Evolutionary conservation across 2,113 vertebrate genomes (phyloP), one percentile per base, ranked within the genome.

Genomic region (Trochalopteron elliotii): DNA sequence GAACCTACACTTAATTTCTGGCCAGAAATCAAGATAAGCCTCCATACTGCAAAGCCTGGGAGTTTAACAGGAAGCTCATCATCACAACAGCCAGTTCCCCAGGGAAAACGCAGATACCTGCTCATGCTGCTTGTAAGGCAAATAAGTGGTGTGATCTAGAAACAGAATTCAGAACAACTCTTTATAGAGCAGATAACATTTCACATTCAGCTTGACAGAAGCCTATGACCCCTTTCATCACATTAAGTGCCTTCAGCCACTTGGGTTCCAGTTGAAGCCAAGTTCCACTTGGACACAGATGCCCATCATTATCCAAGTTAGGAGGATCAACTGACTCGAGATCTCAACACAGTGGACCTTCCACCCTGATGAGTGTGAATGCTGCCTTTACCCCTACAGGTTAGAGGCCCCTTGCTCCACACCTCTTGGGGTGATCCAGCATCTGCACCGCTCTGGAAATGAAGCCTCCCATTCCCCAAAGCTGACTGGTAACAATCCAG

Each of bases 291-390:
- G 16, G 35, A 74, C 55, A 75, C 5, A 50, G 33, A 52, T 10
- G 3, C 22, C 12, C 11, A 9, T 2, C 1, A 50, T 12, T 16
- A 16, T 9, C 14, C 15, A 39, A 42, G 18, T 4, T 7, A 35
- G 7, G 1, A 49, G 15, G 25, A 69, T 22, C 42, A 40, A 44
- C 6, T 4, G 12, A 23, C 27, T 15, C 1, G 2, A 68, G 15
- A 12, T 8, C 9, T 53, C 53, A 44, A 24, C 5, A 10, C 14
- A 77, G 44, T 21, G 33, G 24, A 78, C n/a, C 12, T 60, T 39
- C 17, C 15, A 21, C 21, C 16, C 11, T 0, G 25, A 0, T 1
- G 16, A 50, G 33, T 3, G 8, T 10, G 37, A 83, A 1, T 4
- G 10, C 45, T 55, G 19, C 61, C 21, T 72, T 24, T 17, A 50